Conservation (phyloP, 2,888 invertebrate species). For the Cephalotes varians region DNA sequence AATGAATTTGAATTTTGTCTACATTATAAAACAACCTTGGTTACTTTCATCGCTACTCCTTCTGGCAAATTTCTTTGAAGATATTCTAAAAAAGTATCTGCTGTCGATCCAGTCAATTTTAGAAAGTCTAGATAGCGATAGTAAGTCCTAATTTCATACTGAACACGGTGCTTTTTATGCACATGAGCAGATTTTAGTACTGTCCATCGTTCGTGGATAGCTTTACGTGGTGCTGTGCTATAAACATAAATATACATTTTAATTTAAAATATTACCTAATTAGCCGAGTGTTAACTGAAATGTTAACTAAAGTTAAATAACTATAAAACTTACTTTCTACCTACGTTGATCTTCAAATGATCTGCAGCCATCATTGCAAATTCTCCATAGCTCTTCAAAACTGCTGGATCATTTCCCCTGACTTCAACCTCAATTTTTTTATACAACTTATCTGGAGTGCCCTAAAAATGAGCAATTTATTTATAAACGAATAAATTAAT, state of each 20-base stretch:
- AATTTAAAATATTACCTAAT: background rate
- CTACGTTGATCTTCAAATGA: constrained; percentile 92
- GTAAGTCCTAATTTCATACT: constrained; percentile 98
- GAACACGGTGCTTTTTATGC: constrained; percentile 97
- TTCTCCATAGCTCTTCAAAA: constrained; percentile 94
- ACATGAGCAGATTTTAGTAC: constrained; percentile 95
- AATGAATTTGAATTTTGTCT: background rate
- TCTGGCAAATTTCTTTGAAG: constrained; percentile 98
- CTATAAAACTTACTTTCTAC: constrained; percentile 86
- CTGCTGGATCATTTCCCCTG: constrained; percentile 94
- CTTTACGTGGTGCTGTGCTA: constrained; percentile 91
- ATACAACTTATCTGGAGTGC: constrained; percentile 90
- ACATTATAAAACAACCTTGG: constrained; percentile 87
- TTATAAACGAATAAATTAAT: background rate
- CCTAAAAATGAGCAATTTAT: constrained; percentile 24
- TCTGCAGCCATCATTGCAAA: constrained; percentile 94
- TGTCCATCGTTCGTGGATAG: constrained; percentile 92
- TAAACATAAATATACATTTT: background rate
- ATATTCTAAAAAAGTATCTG: constrained; percentile 98
- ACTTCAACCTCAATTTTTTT: constrained; percentile 94
- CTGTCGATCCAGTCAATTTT: constrained; percentile 96
- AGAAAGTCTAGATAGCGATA: constrained; percentile 94
- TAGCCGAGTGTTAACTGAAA: background rate
- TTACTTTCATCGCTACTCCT: constrained; percentile 97
- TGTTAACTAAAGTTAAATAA: background rate